Evolutionary conservation across 2,113 vertebrate species (phyloP).

Genomic region (Pachyramphus minor): DNA sequence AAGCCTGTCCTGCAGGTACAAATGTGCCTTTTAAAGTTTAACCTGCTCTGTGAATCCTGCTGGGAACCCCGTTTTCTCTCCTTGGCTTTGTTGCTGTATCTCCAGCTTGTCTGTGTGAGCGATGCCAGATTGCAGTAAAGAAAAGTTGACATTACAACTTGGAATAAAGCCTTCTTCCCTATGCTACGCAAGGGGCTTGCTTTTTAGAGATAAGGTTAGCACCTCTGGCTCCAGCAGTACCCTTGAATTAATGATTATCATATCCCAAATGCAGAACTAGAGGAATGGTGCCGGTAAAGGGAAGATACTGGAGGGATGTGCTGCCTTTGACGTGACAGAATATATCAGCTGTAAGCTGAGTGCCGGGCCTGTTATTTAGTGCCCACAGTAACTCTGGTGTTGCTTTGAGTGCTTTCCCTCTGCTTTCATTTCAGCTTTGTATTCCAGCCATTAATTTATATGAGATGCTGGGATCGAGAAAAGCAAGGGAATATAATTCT

Average conservation of each 20-base stretch:
- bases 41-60: slow-evolving; percentile 1
- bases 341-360: background rate
- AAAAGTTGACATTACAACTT: background rate
- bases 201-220: background rate
- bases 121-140: background rate
- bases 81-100: slow-evolving; percentile 8
- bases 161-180: background rate
- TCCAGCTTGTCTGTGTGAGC: background rate
- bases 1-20: slow-evolving; percentile 37
- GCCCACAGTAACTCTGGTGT: background rate
- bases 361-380: background rate
- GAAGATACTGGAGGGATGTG: background rate
- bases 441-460: background rate
- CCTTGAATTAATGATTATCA: background rate
- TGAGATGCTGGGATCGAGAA: background rate
- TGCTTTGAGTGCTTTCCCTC: background rate
- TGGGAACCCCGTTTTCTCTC: slow-evolving; percentile 25
- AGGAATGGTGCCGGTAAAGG: background rate
- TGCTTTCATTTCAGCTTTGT: background rate
- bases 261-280: background rate
- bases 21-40: slow-evolving; percentile 39
- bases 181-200: background rate
- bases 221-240: background rate
- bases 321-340: background rate
- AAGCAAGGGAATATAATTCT: background rate